These are phyloP conservation scores for Fissipunctia ypsillon DNA, from an alignment of 2,888 invertebrate genomes.

Conservation along the genomic window DNA sequence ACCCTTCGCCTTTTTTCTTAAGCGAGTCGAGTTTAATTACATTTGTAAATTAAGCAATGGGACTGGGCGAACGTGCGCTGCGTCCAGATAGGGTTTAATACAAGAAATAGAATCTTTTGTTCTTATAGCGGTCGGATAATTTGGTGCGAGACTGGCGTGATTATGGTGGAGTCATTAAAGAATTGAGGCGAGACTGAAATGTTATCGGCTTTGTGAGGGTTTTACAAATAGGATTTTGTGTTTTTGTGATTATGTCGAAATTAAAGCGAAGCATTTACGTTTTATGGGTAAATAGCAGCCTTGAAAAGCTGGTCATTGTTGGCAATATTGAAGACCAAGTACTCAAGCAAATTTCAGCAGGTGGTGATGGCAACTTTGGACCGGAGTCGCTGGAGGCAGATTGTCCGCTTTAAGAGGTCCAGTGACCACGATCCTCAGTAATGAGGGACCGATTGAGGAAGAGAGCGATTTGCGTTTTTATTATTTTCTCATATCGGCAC, in stretches of 20 bases:
- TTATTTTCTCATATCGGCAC: not conserved
- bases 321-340: no score
- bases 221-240: constrained; percentile 24
- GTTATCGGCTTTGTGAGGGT: constrained; percentile 26
- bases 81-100: constrained; percentile 56
- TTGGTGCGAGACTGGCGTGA: constrained; percentile 54
- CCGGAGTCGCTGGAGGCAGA: no score
- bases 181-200: constrained; percentile 43
- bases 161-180: constrained; percentile 55
- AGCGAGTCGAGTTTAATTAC: constrained; percentile 65
- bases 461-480: not conserved
- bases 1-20: constrained; percentile 62
- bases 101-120: constrained; percentile 67
- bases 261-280: not conserved
- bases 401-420: no score
- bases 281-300: no score
- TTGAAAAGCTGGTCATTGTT: no score
- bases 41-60: constrained; percentile 70
- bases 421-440: no score
- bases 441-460: no score
- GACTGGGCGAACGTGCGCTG: constrained; percentile 62
- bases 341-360: no score
- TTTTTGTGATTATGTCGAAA: not conserved
- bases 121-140: constrained; percentile 57
- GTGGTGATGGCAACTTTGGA: no score